Evolutionary conservation across 2,797 vertebrate species (phyloP), one percentile per base, ranked within the genome.

Genomic region (Mus caroli): DNA sequence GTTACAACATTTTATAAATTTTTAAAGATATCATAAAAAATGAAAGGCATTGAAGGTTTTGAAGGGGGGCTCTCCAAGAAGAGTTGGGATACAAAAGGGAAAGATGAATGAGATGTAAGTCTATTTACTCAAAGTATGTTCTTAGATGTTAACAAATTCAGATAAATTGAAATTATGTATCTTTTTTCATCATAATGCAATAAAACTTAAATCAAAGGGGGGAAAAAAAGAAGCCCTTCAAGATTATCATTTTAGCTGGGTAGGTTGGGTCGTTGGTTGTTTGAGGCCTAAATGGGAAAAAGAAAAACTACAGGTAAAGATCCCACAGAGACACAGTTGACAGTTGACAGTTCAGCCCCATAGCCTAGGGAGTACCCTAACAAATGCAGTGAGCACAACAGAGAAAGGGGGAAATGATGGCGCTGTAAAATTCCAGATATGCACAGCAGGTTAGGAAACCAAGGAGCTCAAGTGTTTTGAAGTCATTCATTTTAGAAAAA

Each of bases 401-500:
- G 3, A 24, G 71, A 50, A 77, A 89, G 9, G 14, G 9, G n/a
- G 34, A 77, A 73, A 54, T 50, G 11, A 73, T 37, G 69, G 22
- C 77, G 7, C 62, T 71, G 7, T 52, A 90, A 91, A 96, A 76
- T 90, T 94, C 83, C 92, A 97, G 92, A 93, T 91, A 62, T 95
- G 84, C 90, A 80, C 15, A 71, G 37, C 77, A 96, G 58, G 62
- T 50, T 94, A 91, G 75, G 43, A 96, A 86, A 77, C n/a, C 76
- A 73, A 95, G 20, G 88, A 52, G 37, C 85, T 54, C 13, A 86
- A 94, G 88, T 54, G 58, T 84, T 90, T 67, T 71, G 28, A 80
- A 95, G 26, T 92, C 82, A 26, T 11, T 86, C 46, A 86, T 79
- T 82, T 86, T 78, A 85, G 78, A 78, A 94, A 93, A 94, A 83